Evolutionary conservation across 2,113 vertebrate genomes (phyloP).

Genomic region (Tetrax tetrax): DNA sequence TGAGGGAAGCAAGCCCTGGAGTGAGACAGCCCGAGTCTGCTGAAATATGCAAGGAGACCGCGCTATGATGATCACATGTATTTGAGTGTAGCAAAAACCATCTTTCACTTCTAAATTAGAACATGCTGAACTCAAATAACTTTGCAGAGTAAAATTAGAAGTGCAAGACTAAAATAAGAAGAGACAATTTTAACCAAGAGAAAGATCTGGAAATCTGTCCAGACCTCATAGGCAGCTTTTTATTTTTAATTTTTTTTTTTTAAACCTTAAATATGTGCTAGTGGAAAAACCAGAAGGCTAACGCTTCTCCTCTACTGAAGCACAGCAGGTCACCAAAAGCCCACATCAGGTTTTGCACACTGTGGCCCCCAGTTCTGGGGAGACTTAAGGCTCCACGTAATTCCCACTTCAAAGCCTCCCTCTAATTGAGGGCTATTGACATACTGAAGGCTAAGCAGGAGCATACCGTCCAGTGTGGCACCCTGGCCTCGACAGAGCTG

Average conservation of each 20-base stretch:
- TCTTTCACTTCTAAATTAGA: constrained; percentile 46
- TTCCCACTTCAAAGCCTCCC: neutral
- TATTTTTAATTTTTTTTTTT: neutral
- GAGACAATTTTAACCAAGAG: neutral
- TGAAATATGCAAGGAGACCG: constrained; percentile 8
- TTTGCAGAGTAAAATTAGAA: constrained; percentile 24
- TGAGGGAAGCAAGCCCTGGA: neutral
- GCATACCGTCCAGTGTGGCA: neutral
- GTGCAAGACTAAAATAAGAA: constrained; percentile 30
- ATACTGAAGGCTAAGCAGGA: neutral
- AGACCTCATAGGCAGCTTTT: neutral
- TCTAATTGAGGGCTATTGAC: neutral
- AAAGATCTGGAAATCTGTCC: constrained; percentile 10
- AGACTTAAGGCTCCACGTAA: neutral
- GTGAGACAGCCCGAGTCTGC: neutral
- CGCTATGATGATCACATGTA: neutral
- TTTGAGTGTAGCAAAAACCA: neutral
- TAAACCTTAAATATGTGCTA: neutral
- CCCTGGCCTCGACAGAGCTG: neutral
- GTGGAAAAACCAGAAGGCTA: neutral
- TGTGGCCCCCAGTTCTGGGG: neutral
- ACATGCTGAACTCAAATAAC: constrained; percentile 30
- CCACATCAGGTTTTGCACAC: neutral
- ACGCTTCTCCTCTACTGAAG: neutral
- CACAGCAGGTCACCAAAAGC: neutral